A percentile compares a stretch with the other conserved stretches of the same genome.
Conservation (phyloP, 1,140 invertebrate genomes). For the Cylas formicarius region DNA sequence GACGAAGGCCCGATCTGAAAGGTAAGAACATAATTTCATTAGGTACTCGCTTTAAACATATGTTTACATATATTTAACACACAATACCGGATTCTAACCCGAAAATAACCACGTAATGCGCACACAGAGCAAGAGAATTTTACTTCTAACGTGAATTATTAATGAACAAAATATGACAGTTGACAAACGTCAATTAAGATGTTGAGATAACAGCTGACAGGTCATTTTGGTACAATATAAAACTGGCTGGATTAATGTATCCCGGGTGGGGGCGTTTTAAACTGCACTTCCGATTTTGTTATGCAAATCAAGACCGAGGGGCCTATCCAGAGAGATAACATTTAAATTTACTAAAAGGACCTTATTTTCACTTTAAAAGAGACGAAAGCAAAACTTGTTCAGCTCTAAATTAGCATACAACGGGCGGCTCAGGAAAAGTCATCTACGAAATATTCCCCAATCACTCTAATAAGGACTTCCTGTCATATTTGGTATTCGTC, state of each 20-base stretch:
- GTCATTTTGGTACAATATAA: conserved; percentile 25
- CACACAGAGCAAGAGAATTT: too few relatives aligned
- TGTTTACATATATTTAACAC: too few relatives aligned
- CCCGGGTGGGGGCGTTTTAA: conserved; percentile 16
- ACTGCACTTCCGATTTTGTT: conserved; percentile 24
- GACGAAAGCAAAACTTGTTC: conserved; percentile 9
- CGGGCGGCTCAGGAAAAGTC: too few relatives aligned
- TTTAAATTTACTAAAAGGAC: conserved; percentile 19
- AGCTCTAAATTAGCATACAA: conserved; percentile 13
- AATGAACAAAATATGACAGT: conserved; percentile 25
- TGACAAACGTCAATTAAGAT: conserved; percentile 25
- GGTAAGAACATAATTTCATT: too few relatives aligned
- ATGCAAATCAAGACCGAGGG: conserved; percentile 21
- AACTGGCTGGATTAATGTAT: conserved; percentile 23
- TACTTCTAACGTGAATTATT: conserved; percentile 21
- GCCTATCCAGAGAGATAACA: conserved; percentile 22
- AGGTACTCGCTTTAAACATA: too few relatives aligned
- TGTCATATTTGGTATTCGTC: too few relatives aligned
- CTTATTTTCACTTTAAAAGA: conserved; percentile 19
- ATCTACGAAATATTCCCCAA: too few relatives aligned
- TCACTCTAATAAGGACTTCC: too few relatives aligned
- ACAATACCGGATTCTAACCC: too few relatives aligned
- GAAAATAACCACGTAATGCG: too few relatives aligned
- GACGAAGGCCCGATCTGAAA: too few relatives aligned
- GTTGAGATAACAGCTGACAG: conserved; percentile 24